A percentile compares a stretch with the other conserved stretches of the same genome.
These are phyloP conservation scores for Nyctereutes procyonoides DNA, from an alignment of 2,113 vertebrate genomes.

Conservation along the genomic window DNA sequence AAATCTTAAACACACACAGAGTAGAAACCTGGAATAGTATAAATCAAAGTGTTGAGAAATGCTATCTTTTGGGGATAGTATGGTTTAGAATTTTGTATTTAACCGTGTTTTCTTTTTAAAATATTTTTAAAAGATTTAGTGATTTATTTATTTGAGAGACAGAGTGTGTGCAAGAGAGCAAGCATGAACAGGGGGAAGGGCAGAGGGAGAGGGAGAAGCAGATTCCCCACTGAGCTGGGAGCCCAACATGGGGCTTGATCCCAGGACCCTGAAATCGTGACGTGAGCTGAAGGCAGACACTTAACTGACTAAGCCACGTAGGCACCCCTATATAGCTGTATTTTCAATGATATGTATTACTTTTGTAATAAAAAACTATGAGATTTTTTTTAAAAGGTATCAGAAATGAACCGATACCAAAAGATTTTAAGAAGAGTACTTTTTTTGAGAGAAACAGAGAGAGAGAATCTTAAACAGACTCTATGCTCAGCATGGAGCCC, in stretches of 20 bases:
- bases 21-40: not conserved
- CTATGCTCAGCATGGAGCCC: not conserved
- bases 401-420: constrained; percentile 7
- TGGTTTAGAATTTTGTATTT: not conserved
- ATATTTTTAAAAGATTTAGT: no score
- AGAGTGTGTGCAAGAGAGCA: no score
- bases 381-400: not conserved
- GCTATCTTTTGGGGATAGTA: not conserved
- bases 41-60: constrained; percentile 19
- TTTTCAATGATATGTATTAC: constrained; percentile 18
- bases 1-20: not conserved
- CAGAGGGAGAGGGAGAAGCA: no score
- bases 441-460: not conserved
- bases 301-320: not conserved
- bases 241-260: no score
- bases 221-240: no score
- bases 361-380: not conserved
- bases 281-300: no score
- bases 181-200: no score
- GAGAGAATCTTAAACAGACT: not conserved
- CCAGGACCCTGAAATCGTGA: no score
- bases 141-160: no score
- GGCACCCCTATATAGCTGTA: not conserved
- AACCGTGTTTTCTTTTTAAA: not conserved
- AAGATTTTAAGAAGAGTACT: not conserved